These are phyloP conservation scores for Zophobas atratus DNA, from an alignment of 1,140 invertebrate species.

Conservation along the genomic window DNA sequence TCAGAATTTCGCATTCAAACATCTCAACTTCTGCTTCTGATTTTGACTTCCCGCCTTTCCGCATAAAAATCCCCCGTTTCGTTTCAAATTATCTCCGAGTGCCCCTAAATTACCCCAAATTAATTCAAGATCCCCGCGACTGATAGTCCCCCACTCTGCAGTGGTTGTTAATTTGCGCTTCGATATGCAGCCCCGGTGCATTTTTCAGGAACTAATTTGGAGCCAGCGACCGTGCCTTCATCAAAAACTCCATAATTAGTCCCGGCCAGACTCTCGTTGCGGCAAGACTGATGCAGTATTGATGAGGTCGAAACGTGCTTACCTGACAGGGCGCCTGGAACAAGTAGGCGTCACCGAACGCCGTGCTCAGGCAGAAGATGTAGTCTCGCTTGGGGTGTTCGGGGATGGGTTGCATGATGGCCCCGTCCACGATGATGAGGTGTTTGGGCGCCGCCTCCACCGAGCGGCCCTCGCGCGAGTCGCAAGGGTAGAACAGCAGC, in stretches of 20 bases:
- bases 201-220: constrained; percentile 55
- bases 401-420: constrained; percentile 98
- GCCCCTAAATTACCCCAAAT: background rate
- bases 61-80: constrained; percentile 1
- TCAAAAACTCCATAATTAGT: constrained; percentile 49
- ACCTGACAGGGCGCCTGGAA: constrained; percentile 92
- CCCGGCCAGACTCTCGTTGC: background rate
- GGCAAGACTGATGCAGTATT: constrained; percentile 23
- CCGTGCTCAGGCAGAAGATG: constrained; percentile 98
- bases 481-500: constrained; percentile 96
- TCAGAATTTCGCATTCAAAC: no score
- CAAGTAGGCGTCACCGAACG: constrained; percentile 97
- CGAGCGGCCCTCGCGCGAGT: constrained; percentile 90
- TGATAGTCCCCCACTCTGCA: background rate
- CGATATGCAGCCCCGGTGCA: constrained; percentile 40
- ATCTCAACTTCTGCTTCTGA: no score
- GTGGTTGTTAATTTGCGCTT: background rate
- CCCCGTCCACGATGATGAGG: constrained; percentile 96
- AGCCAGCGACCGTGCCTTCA: constrained; percentile 35
- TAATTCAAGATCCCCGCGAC: background rate
- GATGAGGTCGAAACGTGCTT: constrained; percentile 55
- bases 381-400: constrained; percentile 98
- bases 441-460: constrained; percentile 95
- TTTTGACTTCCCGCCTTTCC: background rate
- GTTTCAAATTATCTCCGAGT: constrained; percentile 3